Evolutionary conservation across 2,797 vertebrate genomes (phyloP), one percentile per base, ranked within the genome.

Genomic region (Alca torda): DNA sequence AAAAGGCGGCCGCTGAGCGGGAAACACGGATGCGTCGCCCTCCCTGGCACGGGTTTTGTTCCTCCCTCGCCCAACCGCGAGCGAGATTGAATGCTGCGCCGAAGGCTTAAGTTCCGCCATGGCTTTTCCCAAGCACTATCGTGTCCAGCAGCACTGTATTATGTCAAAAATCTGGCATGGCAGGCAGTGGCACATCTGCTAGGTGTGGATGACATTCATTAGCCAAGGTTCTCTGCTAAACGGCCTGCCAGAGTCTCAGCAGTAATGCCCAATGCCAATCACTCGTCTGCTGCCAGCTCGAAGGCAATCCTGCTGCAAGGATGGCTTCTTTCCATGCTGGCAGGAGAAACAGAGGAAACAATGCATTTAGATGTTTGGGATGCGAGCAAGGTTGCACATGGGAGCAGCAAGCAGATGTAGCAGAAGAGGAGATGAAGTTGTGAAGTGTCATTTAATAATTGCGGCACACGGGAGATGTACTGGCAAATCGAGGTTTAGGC

Each of bases 191-290:
- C 98, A 98, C 98, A 98, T 98, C 98, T 98, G 98, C 95, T 98
- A 97, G 97, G 98, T 98, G 98, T 97, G 97, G 97, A 97, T 97
- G 97, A 98, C 96, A 95, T 98, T 98, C 98, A 98, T 98, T 97
- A 98, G 97, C 97, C 95, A 96, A 93, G 97, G 97, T 97, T 97
- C 97, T 98, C 96, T 90, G 96, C 97, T 98, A 97, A 91, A 97
- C 61, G 51, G 97, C 95, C 96, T 97, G 97, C 98, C 98, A 98
- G 97, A 96, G 96, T 87, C 96, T 97, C 97, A 97, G 98, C 97
- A 97, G 97, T 60, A 84, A 87, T 95, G 96, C 94, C 96, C 95
- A 72, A 89, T 94, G 98, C 98, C 98, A 98, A 89, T 98, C 98
- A 98, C 92, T 97, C 72, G 20, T 78, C 95, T 74, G 87, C 96